phyloP scores from a whole-genome alignment of 1,140 invertebrate genomes.

The Drosophila navojoa region DNA sequence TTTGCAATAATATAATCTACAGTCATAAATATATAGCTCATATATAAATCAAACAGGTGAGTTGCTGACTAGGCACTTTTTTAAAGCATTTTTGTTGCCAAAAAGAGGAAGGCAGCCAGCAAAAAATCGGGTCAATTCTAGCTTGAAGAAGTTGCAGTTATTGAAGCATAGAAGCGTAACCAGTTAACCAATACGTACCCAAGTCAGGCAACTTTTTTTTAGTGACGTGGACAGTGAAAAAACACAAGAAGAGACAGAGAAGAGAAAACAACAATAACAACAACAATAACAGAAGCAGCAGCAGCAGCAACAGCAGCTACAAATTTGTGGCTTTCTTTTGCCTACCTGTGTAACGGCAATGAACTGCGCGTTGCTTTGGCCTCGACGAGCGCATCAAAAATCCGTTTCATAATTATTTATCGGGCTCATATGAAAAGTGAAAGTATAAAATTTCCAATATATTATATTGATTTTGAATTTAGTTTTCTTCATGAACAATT shows the following conservation, averaged over 20 bases:
- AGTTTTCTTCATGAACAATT: background rate
- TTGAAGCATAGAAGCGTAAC: constrained; percentile 68
- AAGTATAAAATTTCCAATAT: constrained; percentile 55
- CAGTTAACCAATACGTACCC: constrained; percentile 23
- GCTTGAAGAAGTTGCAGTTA: constrained; percentile 37
- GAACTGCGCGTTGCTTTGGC: constrained; percentile 55
- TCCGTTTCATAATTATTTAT: constrained; percentile 69
- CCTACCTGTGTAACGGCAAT: constrained; percentile 52
- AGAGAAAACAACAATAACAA: constrained; percentile 34
- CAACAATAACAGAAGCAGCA: constrained; percentile 13
- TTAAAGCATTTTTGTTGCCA: background rate
- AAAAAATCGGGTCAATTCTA: constrained; percentile 66
- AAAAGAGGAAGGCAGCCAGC: background rate
- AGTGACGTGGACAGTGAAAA: constrained; percentile 70
- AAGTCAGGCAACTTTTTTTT: constrained; percentile 58
- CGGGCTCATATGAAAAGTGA: constrained; percentile 63
- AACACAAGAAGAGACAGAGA: constrained; percentile 11
- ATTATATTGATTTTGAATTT: constrained; percentile 26
- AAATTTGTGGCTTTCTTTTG: constrained; percentile 67
- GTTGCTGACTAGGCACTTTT: constrained; percentile 48
- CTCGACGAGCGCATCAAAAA: constrained; percentile 31
- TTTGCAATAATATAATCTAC: constrained; percentile 22
- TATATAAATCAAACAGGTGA: constrained; percentile 58
- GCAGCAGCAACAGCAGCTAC: background rate
- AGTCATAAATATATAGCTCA: constrained; percentile 15